A percentile compares a stretch with the other conserved stretches of the same genome.
Evolutionary conservation across 2,113 vertebrate genomes (phyloP).

Genomic region (Neogobius melanostomus): DNA sequence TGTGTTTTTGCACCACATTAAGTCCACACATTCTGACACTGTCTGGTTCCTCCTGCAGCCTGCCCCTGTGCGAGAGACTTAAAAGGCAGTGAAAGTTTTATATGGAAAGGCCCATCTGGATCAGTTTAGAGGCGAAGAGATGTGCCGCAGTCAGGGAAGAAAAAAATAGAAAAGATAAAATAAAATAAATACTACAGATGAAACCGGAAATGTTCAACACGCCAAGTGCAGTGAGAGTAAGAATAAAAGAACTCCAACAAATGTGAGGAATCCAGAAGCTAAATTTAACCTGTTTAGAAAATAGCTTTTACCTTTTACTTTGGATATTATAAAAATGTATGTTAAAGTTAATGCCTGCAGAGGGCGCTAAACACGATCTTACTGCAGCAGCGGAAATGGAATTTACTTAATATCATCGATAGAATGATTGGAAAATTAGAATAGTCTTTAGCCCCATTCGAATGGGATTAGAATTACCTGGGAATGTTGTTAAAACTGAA

Average conservation of each 20-base stretch:
- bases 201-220: constrained; percentile 64
- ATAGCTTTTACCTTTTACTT: too few relatives aligned
- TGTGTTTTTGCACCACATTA: constrained; percentile 58
- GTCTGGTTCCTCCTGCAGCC: constrained; percentile 21
- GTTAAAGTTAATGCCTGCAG: too few relatives aligned
- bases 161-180: neutral
- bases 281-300: neutral
- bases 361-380: too few relatives aligned
- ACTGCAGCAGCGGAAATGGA: too few relatives aligned
- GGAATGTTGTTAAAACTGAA: too few relatives aligned
- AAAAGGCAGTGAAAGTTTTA: constrained; percentile 69
- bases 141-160: constrained; percentile 53
- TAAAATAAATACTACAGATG: constrained; percentile 7
- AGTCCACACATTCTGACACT: constrained; percentile 62
- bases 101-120: constrained; percentile 71
- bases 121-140: constrained; percentile 67
- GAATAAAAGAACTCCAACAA: constrained; percentile 13
- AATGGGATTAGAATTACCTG: too few relatives aligned
- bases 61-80: constrained; percentile 50
- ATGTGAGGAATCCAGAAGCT: constrained; percentile 9
- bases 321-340: too few relatives aligned
- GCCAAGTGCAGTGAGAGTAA: constrained; percentile 35
- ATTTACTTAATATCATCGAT: too few relatives aligned
- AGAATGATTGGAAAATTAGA: too few relatives aligned
- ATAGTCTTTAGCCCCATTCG: too few relatives aligned